phyloP scores from a whole-genome alignment of 2,888 invertebrate species.

The Acrocyrtus sp. region DNA sequence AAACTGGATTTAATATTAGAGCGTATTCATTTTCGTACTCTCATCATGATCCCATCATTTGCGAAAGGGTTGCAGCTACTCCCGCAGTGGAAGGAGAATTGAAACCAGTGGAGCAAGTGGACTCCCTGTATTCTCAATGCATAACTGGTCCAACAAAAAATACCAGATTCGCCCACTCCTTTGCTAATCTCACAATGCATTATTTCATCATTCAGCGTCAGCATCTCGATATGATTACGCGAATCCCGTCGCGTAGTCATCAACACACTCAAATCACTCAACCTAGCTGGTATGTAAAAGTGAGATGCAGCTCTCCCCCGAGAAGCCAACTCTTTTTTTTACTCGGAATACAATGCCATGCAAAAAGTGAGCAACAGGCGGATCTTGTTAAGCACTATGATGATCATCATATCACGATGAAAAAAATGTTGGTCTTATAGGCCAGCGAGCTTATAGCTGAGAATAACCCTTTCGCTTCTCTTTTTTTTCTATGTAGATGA shows the following conservation, averaged over 20 bases:
- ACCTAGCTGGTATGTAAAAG: neutral
- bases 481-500: no score
- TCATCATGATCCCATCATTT: neutral
- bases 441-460: no score
- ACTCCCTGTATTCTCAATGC: neutral
- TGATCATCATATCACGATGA: neutral
- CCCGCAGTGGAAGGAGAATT: conserved; percentile 38
- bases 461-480: neutral
- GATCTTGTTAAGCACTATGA: conserved; percentile 10
- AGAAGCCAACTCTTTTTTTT: neutral
- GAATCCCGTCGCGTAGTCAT: neutral
- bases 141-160: conserved; percentile 1
- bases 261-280: neutral
- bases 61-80: conserved; percentile 14
- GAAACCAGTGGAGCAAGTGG: neutral
- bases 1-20: conserved; percentile 9
- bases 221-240: conserved; percentile 43
- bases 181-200: conserved; percentile 34
- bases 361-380: conserved; percentile 38
- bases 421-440: neutral
- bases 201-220: neutral
- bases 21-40: conserved; percentile 1
- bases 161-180: conserved; percentile 47
- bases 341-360: conserved; percentile 26
- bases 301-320: no score